A percentile compares a stretch with the other conserved stretches of the same genome.
These are phyloP conservation scores for Temnothorax unifasciatus DNA, from an alignment of 2,888 invertebrate species.

Conservation along the genomic window DNA sequence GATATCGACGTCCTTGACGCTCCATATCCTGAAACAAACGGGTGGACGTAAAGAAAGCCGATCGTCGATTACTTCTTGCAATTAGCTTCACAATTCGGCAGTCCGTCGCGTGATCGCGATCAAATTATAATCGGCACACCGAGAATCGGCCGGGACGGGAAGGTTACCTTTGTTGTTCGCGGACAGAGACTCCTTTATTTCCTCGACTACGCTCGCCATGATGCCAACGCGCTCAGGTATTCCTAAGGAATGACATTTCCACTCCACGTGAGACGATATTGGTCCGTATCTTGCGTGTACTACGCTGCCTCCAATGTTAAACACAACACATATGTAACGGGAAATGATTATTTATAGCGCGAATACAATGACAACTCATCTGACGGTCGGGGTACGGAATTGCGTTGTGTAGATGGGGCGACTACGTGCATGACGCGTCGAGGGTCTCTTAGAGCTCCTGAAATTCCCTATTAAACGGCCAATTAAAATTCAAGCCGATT, in stretches of 20 bases:
- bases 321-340: conserved; percentile 24
- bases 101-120: neutral
- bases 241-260: conserved; percentile 69
- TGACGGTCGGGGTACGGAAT: neutral
- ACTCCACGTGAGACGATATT: conserved; percentile 50
- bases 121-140: neutral
- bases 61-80: neutral
- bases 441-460: no score
- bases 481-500: neutral
- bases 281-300: neutral
- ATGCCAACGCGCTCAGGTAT: conserved; percentile 60
- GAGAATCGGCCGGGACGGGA: neutral
- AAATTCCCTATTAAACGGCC: neutral
- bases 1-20: conserved; percentile 76
- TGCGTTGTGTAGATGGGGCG: neutral
- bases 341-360: conserved; percentile 22
- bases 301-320: neutral
- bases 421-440: neutral
- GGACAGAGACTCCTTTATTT: conserved; percentile 72
- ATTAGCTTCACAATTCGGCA: neutral
- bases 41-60: neutral
- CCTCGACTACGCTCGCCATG: conserved; percentile 75
- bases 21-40: conserved; percentile 57
- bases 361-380: conserved; percentile 29
- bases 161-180: conserved; percentile 76